phyloP scores from a whole-genome alignment of 2,797 vertebrate species.

The Macrochelys suwanniensis region DNA sequence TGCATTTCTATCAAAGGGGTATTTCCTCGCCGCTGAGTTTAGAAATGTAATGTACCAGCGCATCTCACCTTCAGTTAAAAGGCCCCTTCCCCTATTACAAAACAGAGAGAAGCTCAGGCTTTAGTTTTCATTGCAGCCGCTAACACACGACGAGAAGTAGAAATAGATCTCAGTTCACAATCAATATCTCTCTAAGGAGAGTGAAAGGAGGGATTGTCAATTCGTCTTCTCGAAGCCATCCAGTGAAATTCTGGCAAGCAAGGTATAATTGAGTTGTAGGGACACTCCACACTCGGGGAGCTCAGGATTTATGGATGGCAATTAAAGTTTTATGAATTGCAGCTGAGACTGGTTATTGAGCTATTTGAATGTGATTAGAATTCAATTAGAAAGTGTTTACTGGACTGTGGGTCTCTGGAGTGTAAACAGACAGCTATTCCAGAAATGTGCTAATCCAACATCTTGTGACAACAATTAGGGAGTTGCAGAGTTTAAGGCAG shows the following conservation, averaged over 20 bases:
- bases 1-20: neutral
- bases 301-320: conserved; percentile 87
- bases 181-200: neutral
- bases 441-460: conserved; percentile 99
- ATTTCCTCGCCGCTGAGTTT: neutral
- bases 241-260: neutral
- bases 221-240: neutral
- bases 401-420: conserved; percentile 86
- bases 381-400: conserved; percentile 99
- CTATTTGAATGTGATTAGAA: conserved; percentile 98
- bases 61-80: neutral
- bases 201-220: neutral
- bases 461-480: conserved; percentile 99
- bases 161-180: neutral
- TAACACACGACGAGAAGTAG: neutral
- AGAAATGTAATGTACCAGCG: neutral
- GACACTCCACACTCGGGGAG: conserved; percentile 69
- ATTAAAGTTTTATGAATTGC: conserved; percentile 94
- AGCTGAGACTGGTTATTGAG: conserved; percentile 87
- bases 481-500: conserved; percentile 85
- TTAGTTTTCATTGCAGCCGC: neutral
- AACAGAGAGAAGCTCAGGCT: neutral
- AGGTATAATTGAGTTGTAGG: conserved; percentile 68
- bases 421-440: conserved; percentile 99
- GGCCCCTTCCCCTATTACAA: neutral